Evolutionary conservation across 2,797 vertebrate species (phyloP), one percentile per base, ranked within the genome.

Genomic region (Pangasius djambal): DNA sequence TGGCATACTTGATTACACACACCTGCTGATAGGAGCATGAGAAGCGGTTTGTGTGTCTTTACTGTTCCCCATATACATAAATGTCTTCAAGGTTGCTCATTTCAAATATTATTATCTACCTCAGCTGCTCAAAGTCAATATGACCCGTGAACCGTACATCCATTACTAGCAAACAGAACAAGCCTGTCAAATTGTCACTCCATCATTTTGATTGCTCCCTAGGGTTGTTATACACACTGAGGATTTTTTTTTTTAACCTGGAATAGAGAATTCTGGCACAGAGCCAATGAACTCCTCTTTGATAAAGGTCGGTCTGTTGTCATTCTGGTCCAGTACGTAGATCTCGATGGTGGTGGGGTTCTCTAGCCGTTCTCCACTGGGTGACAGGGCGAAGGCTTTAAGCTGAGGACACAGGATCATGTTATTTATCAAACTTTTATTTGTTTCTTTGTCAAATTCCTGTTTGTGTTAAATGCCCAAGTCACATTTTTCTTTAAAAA

Each of bases 291-390:
- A 99, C 10, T 94, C 92, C 0, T 94, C 94, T 88, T 96, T 94
- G 84, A 86, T 93, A 94, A 99, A 99, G 59, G 93, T 92, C 0
- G 98, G 98, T 84, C 97, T 96, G 95, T 99, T 98, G 96, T 99
- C 98, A 0, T 99, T 99, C 96, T 99, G 98, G 91, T 99, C 98
- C 94, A 99, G 94, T 65, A 99, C 98, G 25, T 99, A 94, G 4
- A 99, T 99, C 95, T 99, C 98, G 89, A 99, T 96, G 92, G 97
- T 98, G 0, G 98, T 98, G 6, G 98, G 98, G 34, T 98, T 98
- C 93, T 99, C 98, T 77, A 99, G 94, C 10, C 97, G 95, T 61
- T 94, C 92, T 0, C 98, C 98, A 1, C 97, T 97, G 90, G 97
- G 96, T 50, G 98, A 98, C 93, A 99, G 94, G 0, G 98, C 98